Conservation (phyloP, 53 echinoderm and acorn worm genomes). For the Echinometra lucunter region DNA sequence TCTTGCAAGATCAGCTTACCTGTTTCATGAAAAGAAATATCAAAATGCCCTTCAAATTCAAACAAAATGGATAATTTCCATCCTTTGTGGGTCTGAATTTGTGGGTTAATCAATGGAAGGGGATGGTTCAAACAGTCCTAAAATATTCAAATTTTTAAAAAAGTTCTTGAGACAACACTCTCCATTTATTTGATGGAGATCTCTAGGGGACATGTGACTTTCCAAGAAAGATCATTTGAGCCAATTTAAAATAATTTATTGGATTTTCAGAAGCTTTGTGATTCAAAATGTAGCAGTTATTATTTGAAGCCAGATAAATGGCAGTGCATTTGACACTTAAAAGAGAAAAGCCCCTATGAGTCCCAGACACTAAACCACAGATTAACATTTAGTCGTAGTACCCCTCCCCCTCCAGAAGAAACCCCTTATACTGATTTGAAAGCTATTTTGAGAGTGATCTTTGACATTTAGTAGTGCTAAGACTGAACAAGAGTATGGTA, state of each 20-base stretch:
- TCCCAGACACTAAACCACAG: not conserved
- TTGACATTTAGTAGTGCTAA: too few relatives aligned
- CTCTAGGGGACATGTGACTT: not conserved
- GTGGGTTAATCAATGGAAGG: not conserved
- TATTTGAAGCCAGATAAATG: not conserved
- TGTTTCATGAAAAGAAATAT: not conserved
- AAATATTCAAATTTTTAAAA: not conserved
- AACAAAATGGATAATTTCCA: constrained; percentile 29
- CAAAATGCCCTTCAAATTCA: not conserved
- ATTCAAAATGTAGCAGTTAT: not conserved
- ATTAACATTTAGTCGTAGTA: not conserved
- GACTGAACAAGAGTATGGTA: too few relatives aligned
- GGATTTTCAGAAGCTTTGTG: not conserved
- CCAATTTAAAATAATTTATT: not conserved
- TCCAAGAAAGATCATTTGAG: not conserved
- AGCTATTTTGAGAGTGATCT: too few relatives aligned
- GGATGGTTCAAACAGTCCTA: not conserved
- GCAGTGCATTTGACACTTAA: not conserved
- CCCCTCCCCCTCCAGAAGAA: not conserved
- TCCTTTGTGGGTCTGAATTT: not conserved
- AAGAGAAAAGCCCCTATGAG: not conserved
- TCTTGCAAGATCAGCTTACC: not conserved
- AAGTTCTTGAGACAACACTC: not conserved
- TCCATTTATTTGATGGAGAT: not conserved
- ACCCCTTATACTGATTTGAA: too few relatives aligned